A percentile compares a stretch with the other conserved stretches of the same genome.
Evolutionary conservation across 2,113 vertebrate species (phyloP).

Genomic region (Hemiprocne comata): DNA sequence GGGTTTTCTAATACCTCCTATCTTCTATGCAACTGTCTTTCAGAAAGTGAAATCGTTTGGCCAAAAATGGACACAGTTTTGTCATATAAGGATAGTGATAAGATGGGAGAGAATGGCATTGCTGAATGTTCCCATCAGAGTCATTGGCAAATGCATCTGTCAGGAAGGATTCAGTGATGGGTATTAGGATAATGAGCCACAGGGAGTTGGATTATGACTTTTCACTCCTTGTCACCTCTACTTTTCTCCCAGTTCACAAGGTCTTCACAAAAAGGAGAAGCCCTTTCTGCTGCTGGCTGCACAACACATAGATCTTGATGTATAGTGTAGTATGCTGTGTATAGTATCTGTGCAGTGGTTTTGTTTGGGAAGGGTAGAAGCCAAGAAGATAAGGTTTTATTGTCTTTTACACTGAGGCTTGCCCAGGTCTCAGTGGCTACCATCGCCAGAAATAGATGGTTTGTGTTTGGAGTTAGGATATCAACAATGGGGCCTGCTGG

Average conservation of each 20-base stretch:
- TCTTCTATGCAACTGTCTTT: background rate
- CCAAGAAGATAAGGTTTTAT: background rate
- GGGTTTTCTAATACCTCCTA: background rate
- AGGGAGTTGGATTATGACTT: background rate
- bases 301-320: background rate
- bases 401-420: background rate
- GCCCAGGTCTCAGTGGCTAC: background rate
- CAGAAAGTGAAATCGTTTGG: background rate
- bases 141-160: background rate
- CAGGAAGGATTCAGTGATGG: background rate
- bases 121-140: background rate
- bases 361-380: background rate
- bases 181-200: background rate
- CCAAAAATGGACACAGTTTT: background rate
- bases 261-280: background rate
- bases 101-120: background rate
- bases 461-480: background rate
- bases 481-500: fast-evolving
- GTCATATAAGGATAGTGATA: background rate
- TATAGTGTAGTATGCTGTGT: background rate
- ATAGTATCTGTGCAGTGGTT: background rate
- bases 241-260: background rate
- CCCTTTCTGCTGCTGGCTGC: background rate
- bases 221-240: background rate
- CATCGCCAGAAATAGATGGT: background rate